Conservation (phyloP, 1,140 invertebrate genomes). For the Plutomurus gul region DNA sequence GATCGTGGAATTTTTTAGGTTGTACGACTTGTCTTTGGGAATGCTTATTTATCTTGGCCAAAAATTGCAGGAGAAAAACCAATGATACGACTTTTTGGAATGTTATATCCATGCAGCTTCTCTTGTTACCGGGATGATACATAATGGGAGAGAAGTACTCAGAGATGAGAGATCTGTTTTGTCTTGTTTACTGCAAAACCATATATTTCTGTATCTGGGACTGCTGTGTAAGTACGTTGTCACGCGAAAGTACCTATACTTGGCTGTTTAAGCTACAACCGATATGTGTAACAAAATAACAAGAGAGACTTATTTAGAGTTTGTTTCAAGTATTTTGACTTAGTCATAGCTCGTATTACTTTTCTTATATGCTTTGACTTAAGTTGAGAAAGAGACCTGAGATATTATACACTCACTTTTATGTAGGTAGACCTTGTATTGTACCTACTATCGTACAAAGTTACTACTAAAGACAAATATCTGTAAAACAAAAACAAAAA, state of each 20-base stretch:
- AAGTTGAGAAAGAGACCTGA: background rate
- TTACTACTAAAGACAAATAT: background rate
- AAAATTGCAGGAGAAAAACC: background rate
- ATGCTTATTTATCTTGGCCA: background rate
- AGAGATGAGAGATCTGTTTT: no score
- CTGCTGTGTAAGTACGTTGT: no score
- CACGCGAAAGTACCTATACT: no score
- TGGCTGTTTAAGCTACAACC: background rate
- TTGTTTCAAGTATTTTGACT: slow-evolving; percentile 3
- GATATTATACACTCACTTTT: background rate
- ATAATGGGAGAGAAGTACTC: no score
- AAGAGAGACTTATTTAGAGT: background rate
- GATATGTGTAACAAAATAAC: background rate
- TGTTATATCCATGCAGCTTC: no score
- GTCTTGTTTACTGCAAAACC: no score
- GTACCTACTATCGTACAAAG: background rate
- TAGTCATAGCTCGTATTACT: background rate
- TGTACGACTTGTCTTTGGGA: background rate
- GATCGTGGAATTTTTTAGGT: no score
- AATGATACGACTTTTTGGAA: no score
- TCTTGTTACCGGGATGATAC: no score
- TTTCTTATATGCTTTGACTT: background rate
- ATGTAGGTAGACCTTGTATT: no score
- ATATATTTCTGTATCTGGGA: no score
- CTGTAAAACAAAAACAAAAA: background rate